Evolutionary conservation across 2,888 invertebrate species (phyloP).

Genomic region (Agrotis segetum): DNA sequence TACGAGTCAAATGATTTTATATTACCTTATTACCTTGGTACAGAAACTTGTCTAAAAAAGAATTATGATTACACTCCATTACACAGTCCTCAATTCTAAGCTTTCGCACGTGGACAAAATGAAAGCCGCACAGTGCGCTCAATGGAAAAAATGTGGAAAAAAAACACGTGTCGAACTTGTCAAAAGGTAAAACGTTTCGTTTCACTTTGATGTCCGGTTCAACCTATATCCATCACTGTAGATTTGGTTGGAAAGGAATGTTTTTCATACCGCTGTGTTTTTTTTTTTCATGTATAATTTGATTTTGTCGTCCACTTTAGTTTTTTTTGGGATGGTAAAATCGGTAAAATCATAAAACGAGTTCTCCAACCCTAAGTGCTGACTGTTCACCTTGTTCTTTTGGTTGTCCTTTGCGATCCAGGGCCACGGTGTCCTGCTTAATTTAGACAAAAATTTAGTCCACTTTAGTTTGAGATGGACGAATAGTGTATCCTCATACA

Average conservation of each 20-base stretch:
- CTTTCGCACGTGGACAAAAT: slow-evolving; percentile 16
- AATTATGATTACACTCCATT: background rate
- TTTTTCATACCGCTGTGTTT: slow-evolving; percentile 7
- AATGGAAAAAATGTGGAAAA: slow-evolving; percentile 31
- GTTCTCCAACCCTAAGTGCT: too few species aligned
- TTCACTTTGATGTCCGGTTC: slow-evolving; percentile 46
- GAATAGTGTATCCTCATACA: background rate
- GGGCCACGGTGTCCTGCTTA: too few species aligned
- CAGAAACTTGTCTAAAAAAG: too few species aligned
- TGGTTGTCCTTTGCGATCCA: too few species aligned
- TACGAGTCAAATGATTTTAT: too few species aligned
- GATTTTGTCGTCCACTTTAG: background rate
- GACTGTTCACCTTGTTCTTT: too few species aligned
- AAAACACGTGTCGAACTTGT: slow-evolving; percentile 32
- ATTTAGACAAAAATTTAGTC: background rate
- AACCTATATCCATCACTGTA: slow-evolving; percentile 28
- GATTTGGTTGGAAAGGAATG: slow-evolving; percentile 15
- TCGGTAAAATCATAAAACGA: too few species aligned
- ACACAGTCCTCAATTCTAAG: background rate
- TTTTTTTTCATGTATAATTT: slow-evolving; percentile 1
- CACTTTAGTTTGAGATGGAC: background rate
- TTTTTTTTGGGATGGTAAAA: too few species aligned
- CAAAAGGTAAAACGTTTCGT: slow-evolving; percentile 38
- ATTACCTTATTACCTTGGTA: too few species aligned
- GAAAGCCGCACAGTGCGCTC: slow-evolving; percentile 10